Conservation (phyloP, 2,797 vertebrate species). For the Microhierax caerulescens region DNA sequence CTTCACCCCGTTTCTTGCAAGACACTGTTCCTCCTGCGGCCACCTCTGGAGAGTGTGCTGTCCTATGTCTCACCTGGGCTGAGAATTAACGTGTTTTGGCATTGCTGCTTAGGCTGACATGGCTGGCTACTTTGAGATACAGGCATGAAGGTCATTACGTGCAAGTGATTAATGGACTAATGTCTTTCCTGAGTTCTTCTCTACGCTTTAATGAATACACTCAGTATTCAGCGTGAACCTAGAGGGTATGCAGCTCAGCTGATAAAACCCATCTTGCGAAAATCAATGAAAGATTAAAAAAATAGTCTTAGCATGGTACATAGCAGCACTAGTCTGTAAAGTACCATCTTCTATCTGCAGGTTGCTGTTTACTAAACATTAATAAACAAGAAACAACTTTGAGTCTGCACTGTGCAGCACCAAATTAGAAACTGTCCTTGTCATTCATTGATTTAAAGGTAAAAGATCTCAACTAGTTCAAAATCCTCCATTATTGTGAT, state of each 20-base stretch:
- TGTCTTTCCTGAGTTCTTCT: background rate
- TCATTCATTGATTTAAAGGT: background rate
- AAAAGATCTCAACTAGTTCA: background rate
- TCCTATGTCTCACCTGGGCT: background rate
- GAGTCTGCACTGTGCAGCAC: background rate
- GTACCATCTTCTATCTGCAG: background rate
- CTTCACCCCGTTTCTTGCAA: accelerated
- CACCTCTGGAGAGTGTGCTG: accelerated
- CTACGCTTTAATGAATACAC: background rate
- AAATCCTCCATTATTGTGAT: background rate
- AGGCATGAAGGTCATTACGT: background rate
- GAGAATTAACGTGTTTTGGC: background rate
- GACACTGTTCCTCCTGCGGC: background rate
- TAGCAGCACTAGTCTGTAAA: accelerated
- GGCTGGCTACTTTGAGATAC: background rate
- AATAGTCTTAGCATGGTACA: too few relatives aligned
- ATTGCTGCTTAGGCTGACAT: background rate
- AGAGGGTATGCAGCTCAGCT: background rate
- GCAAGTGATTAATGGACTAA: background rate
- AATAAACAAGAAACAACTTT: background rate
- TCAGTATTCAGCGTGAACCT: background rate
- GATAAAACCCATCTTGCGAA: background rate
- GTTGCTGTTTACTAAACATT: background rate
- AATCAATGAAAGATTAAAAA: background rate
- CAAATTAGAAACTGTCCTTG: background rate